phyloP scores from a whole-genome alignment of 2,888 invertebrate genomes.

The Marasmarcha lunaedactyla region DNA sequence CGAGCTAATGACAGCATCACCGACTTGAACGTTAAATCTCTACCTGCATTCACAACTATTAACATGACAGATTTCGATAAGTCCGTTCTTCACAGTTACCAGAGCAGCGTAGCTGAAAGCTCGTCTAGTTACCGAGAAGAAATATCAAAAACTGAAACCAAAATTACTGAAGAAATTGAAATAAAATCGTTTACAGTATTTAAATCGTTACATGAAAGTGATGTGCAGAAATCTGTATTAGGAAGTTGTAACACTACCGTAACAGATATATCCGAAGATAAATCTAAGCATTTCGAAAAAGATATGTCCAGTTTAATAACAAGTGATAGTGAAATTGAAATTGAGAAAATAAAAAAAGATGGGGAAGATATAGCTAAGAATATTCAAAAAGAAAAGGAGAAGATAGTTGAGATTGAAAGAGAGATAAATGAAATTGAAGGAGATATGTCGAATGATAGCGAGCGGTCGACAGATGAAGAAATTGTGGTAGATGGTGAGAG shows the following conservation, averaged over 20 bases:
- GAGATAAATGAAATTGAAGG: slow-evolving; percentile 55
- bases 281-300: slow-evolving; percentile 13
- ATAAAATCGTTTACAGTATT: slow-evolving; percentile 24
- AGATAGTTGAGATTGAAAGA: slow-evolving; percentile 52
- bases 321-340: slow-evolving; percentile 48
- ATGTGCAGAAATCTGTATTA: slow-evolving; percentile 38
- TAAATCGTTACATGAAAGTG: slow-evolving; percentile 30
- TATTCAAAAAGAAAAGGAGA: slow-evolving; percentile 46
- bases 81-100: slow-evolving; percentile 38
- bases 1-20: slow-evolving; percentile 14
- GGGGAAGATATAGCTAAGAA: slow-evolving; percentile 20
- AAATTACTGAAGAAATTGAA: slow-evolving; percentile 16
- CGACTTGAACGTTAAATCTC: slow-evolving; percentile 22
- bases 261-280: slow-evolving; percentile 23
- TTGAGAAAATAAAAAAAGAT: slow-evolving; percentile 24
- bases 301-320: slow-evolving; percentile 46
- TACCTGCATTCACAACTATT: slow-evolving; percentile 34
- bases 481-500: slow-evolving; percentile 16
- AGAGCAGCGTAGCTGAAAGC: slow-evolving; percentile 30
- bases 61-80: slow-evolving; percentile 36
- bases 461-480: slow-evolving; percentile 11
- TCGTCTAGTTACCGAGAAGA: slow-evolving; percentile 24
- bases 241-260: slow-evolving; percentile 34
- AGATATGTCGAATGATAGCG: slow-evolving; percentile 38
- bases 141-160: slow-evolving; percentile 11